Conservation (phyloP, 2,797 vertebrate species). For the Gymnoscopelus braueri region DNA sequence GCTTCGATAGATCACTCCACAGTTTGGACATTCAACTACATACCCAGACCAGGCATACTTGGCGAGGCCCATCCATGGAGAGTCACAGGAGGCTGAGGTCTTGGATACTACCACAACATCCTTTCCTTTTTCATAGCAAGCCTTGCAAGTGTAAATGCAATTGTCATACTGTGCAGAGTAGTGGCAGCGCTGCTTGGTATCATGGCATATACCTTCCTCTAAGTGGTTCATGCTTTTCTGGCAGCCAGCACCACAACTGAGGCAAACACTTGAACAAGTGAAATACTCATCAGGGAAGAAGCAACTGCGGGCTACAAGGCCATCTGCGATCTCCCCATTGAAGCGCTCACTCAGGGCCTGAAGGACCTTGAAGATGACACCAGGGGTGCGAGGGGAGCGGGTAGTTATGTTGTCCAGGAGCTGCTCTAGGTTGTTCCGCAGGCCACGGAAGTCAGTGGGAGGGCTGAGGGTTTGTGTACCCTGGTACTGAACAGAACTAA, state of each 20-base stretch:
- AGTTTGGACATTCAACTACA: constrained; percentile 77
- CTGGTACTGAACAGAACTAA: constrained; percentile 95
- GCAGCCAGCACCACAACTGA: constrained; percentile 96
- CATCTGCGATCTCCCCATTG: constrained; percentile 94
- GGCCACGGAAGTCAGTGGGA: constrained; percentile 93
- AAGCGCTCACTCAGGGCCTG: constrained; percentile 97
- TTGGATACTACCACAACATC: constrained; percentile 97
- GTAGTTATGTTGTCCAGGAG: constrained; percentile 94
- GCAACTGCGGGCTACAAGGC: constrained; percentile 92
- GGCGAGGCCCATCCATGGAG: constrained; percentile 97
- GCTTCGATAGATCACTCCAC: constrained; percentile 85
- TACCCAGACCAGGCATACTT: constrained; percentile 98
- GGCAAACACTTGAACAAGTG: constrained; percentile 94
- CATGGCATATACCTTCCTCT: constrained; percentile 89
- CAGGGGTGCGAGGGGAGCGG: constrained; percentile 90
- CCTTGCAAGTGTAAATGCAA: constrained; percentile 97
- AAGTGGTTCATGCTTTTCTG: constrained; percentile 98
- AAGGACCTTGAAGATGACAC: constrained; percentile 94
- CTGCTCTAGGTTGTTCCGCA: constrained; percentile 88
- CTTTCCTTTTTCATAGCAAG: constrained; percentile 96
- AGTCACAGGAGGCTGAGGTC: constrained; percentile 97
- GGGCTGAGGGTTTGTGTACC: constrained; percentile 94
- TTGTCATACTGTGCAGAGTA: constrained; percentile 96
- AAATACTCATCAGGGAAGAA: constrained; percentile 99
- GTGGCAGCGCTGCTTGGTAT: constrained; percentile 92